phyloP scores from a whole-genome alignment of 2,888 invertebrate genomes.

The Apoda limacodes region DNA sequence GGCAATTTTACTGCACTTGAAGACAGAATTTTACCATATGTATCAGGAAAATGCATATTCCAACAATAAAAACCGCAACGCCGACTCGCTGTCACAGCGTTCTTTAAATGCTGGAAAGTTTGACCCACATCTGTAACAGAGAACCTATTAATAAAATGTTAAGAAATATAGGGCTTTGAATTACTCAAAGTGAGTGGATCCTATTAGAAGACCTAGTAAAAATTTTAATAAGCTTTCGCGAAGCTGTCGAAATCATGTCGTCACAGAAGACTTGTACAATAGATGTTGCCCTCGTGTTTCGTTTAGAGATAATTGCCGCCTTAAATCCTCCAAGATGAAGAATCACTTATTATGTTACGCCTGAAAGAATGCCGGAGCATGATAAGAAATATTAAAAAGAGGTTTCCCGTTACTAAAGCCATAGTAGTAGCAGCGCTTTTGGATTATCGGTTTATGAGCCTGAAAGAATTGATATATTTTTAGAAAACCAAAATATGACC shows the following conservation, averaged over 20 bases:
- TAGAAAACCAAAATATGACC: conserved; percentile 5
- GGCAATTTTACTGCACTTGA: no score
- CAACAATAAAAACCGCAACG: conserved; percentile 1
- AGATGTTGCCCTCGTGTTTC: no score
- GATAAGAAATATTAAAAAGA: conserved; percentile 3
- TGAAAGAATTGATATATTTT: no score
- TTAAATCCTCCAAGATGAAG: conserved; percentile 4
- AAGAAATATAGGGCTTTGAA: background rate
- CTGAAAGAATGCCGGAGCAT: conserved; percentile 6
- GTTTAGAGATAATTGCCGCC: no score
- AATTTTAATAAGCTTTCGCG: conserved; percentile 4
- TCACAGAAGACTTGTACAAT: no score
- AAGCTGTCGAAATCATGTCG: no score
- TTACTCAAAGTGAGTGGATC: no score
- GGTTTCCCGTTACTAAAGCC: no score
- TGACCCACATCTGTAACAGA: conserved; percentile 1
- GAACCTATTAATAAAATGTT: conserved; percentile 1
- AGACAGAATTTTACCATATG: no score
- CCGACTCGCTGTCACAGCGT: conserved; percentile 3
- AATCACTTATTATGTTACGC: conserved; percentile 6
- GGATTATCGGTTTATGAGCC: no score
- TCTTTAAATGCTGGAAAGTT: conserved; percentile 4
- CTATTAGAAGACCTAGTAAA: background rate
- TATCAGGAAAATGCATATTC: conserved; percentile 1
- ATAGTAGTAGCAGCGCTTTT: no score